Base-by-base conservation (phyloP, 1,140 invertebrate genomes). In the Achatina immaculata region DNA sequence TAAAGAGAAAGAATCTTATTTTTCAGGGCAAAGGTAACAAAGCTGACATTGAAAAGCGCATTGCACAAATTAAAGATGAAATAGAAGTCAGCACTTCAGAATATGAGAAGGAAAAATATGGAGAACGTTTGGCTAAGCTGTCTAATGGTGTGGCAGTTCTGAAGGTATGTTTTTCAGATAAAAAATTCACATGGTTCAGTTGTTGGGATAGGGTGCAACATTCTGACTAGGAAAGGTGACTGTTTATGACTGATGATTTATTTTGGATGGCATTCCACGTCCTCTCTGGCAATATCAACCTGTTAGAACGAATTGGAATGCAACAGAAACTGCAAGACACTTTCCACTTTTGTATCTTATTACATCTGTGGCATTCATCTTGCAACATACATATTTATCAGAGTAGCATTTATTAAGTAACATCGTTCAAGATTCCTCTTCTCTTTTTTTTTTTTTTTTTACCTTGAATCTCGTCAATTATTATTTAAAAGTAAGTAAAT, bases 51-150 rank as follows among this genome's bases (percentile, higher is more conserved):
- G 95, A 97, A 72, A 95, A 95, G 83, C 94, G 99, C 82, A 94
- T 97, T 24, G 95, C 96, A 31, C 95, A 97, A 90, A 94, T 99
- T 77, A 95, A 96, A 88, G 97, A 99, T 86, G 98, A 99, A 92
- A 99, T 99, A 86, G 94, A 95, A 34, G 94, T 95, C 28, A 99
- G 98, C 0, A 98, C 95, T 19, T 99, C 97, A 7, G 98, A 99
- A 83, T 99, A 99, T 91, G 99, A 99, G 90, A 99, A 99, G 90
- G 99, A 99, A 90, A 99, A 99, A 90, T 92, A 99, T 45, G 97
- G 98, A 90, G 99, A 99, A 91, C 94, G 99, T 86, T 92, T 99
- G 55, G 98, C 99, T 0, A 95, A 98, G 85, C 92, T 99, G 11
- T 95, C 97, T 14, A 97, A 96, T 68, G 99, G 94, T 83, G 98